A percentile compares a stretch with the other conserved stretches of the same genome.
These are phyloP conservation scores for Turritopsis dohrnii DNA, from an alignment of 30 jellyfish, hydroid and myxozoan species.

Conservation along the genomic window DNA sequence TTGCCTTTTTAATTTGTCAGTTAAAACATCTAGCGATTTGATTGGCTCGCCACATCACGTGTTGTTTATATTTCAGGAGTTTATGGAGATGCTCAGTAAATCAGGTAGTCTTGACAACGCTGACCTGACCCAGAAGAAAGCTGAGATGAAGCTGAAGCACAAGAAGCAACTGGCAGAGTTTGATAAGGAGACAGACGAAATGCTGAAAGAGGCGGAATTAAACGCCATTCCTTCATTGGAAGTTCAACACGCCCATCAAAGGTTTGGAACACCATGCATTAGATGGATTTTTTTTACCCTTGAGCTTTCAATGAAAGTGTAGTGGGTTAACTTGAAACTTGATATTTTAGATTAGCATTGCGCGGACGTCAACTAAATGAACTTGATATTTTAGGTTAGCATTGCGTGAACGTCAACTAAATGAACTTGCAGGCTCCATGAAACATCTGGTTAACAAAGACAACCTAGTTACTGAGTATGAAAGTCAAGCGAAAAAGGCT, in stretches of 20 bases:
- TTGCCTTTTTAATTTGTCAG: background rate
- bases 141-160: slow-evolving; percentile 79
- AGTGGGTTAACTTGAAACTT: too few species aligned
- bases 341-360: too few species aligned
- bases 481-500: slow-evolving; percentile 83
- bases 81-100: slow-evolving; percentile 7
- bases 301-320: too few species aligned
- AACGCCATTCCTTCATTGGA: slow-evolving; percentile 67
- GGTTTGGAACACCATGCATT: background rate
- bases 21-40: background rate
- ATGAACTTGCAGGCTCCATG: slow-evolving; percentile 92
- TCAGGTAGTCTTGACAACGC: slow-evolving; percentile 43
- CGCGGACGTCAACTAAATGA: background rate
- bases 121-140: slow-evolving; percentile 70
- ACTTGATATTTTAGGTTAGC: slow-evolving; percentile 48
- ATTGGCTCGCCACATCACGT: background rate
- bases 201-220: slow-evolving; percentile 43
- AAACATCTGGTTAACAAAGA: slow-evolving; percentile 58
- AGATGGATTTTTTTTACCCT: too few species aligned
- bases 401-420: slow-evolving; percentile 84
- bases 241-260: slow-evolving; percentile 41
- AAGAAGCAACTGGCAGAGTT: slow-evolving; percentile 85
- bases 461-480: slow-evolving; percentile 66
- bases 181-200: slow-evolving; percentile 67
- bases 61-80: background rate